Evolutionary conservation across 2,888 invertebrate species (phyloP).

Genomic region (Andrena praecox): DNA sequence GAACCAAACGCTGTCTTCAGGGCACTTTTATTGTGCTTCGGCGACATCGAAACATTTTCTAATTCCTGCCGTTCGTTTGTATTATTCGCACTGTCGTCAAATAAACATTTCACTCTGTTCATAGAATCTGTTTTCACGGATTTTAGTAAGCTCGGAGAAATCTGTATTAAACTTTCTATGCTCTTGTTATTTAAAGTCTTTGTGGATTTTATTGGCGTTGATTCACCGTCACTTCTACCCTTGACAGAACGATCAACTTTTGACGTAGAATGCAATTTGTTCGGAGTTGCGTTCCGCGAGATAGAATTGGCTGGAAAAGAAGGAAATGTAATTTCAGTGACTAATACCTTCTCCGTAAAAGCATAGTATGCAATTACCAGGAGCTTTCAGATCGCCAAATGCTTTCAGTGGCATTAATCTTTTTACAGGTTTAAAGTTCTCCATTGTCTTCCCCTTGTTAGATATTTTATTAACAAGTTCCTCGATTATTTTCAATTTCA

Average conservation of each 20-base stretch:
- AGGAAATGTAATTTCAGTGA: not conserved
- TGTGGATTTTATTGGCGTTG: not conserved
- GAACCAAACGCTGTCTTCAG: conserved; percentile 87
- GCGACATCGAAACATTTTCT: conserved; percentile 68
- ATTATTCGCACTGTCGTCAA: conserved; percentile 54
- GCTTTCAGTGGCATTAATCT: conserved; percentile 86
- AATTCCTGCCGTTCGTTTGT: conserved; percentile 58
- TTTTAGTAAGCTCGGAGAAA: conserved; percentile 35
- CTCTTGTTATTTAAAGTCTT: not conserved
- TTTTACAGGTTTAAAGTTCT: conserved; percentile 78
- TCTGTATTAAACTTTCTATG: conserved; percentile 27
- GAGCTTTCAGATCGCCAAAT: conserved; percentile 56
- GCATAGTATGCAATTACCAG: conserved; percentile 36
- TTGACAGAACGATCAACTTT: not conserved
- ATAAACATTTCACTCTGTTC: conserved; percentile 26
- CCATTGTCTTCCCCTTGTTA: conserved; percentile 74
- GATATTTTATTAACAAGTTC: conserved; percentile 85
- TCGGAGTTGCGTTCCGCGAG: not conserved
- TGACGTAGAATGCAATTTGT: conserved; percentile 18
- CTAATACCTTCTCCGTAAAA: not conserved
- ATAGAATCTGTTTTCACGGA: conserved; percentile 33
- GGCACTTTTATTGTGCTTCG: conserved; percentile 86
- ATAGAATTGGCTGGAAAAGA: conserved; percentile 35
- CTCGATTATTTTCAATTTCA: conserved; percentile 85
- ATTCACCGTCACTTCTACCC: conserved; percentile 2